Evolutionary conservation across 1,140 invertebrate species (phyloP).

Genomic region (Heliconius hewitsoni): DNA sequence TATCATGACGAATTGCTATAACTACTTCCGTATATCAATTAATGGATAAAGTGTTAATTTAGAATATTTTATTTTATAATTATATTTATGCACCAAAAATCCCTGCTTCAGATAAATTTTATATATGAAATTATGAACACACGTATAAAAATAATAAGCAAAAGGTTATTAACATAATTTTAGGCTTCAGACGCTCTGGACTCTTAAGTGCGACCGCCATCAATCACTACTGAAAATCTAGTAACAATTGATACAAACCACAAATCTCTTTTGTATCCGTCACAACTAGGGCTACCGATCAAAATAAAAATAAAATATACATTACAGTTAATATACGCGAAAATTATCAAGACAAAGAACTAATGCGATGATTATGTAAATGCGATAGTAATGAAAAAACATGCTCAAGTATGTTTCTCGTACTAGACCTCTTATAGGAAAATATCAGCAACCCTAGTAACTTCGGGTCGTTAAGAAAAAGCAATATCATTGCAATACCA

Average conservation of each 20-base stretch:
- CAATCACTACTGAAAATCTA: conserved; percentile 62
- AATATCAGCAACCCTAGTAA: background rate
- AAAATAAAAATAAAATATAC: background rate
- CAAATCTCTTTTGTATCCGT: background rate
- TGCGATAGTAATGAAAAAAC: no score
- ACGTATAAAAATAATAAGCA: background rate
- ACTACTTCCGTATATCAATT: no score
- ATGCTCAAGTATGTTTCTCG: background rate
- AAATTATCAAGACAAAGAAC: no score
- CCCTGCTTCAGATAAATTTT: no score
- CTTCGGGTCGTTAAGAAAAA: conserved; percentile 2
- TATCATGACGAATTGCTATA: no score
- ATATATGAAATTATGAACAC: no score
- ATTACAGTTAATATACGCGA: background rate
- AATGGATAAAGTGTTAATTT: no score
- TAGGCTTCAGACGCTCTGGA: background rate
- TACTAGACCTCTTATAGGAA: background rate
- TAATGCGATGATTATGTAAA: no score
- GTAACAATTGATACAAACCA: conserved; percentile 48
- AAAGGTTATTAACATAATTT: background rate
- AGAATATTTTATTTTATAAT: no score
- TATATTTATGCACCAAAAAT: no score
- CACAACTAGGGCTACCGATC: background rate
- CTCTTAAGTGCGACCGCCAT: conserved; percentile 38
- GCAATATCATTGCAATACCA: background rate